Percentiles rank a stretch among this genome's conserved stretches.
Evolutionary conservation across 2,113 vertebrate species (phyloP).

Genomic region (Syrrhaptes paradoxus): DNA sequence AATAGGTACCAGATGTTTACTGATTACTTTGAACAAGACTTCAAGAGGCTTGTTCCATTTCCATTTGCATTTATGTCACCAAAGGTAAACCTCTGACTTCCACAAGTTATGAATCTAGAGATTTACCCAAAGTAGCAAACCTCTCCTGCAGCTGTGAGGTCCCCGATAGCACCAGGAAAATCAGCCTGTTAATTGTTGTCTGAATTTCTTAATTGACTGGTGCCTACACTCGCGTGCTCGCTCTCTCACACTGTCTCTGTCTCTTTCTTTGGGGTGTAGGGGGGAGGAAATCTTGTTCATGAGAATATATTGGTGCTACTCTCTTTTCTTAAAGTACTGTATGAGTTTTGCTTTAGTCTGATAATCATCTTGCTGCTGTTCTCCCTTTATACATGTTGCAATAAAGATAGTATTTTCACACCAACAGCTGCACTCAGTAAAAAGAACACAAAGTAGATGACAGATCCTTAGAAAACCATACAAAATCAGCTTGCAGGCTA

Average conservation of each 20-base stretch:
- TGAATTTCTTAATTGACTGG: not conserved
- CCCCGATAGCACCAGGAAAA: not conserved
- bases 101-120: not conserved
- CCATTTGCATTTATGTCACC: not conserved
- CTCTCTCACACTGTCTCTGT: not conserved
- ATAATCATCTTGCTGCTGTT: not conserved
- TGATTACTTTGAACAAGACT: not conserved
- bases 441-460: not conserved
- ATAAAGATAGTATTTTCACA: not conserved
- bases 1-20: not conserved
- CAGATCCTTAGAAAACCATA: not conserved
- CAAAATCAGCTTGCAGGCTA: not conserved
- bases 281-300: not conserved
- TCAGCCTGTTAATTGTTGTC: not conserved
- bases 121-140: not conserved
- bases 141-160: not conserved
- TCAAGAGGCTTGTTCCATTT: not conserved
- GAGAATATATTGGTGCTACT: not conserved
- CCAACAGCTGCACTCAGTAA: not conserved
- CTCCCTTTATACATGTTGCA: not conserved
- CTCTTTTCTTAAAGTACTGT: not conserved
- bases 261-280: not conserved
- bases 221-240: accelerated
- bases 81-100: not conserved
- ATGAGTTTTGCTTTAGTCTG: not conserved